Percentiles rank a stretch among this genome's conserved stretches.
Conservation (phyloP, 1,140 invertebrate species). For the Pissodes strobi region DNA sequence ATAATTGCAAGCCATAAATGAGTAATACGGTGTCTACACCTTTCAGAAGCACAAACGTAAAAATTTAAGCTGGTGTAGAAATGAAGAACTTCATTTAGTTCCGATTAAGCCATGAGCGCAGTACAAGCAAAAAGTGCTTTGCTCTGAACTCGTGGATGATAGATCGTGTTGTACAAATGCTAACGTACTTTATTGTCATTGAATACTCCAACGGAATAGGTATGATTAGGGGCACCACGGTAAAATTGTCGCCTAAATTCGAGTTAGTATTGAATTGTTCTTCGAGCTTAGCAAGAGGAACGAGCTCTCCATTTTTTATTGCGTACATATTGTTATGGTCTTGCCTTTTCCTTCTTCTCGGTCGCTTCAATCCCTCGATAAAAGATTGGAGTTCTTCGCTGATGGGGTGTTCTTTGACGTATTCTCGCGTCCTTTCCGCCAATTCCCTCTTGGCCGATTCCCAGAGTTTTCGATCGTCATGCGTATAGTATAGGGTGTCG, state of each 20-base stretch:
- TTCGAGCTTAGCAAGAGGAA: slow-evolving; percentile 33
- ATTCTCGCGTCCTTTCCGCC: slow-evolving; percentile 25
- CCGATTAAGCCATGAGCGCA: too few species aligned
- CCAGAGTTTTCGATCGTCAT: slow-evolving; percentile 36
- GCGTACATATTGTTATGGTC: slow-evolving; percentile 37
- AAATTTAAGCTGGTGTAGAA: too few species aligned
- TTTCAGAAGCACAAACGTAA: too few species aligned
- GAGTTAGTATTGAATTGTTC: slow-evolving; percentile 11
- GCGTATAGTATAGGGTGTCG: background rate
- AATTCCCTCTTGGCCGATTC: slow-evolving; percentile 28
- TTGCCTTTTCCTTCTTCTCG: slow-evolving; percentile 25
- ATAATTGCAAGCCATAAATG: background rate
- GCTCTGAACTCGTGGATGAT: too few species aligned
- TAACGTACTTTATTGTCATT: slow-evolving; percentile 16
- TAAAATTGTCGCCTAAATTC: slow-evolving; percentile 30
- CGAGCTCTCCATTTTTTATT: slow-evolving; percentile 37
- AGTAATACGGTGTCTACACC: too few species aligned
- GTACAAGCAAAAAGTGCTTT: too few species aligned
- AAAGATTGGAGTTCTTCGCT: slow-evolving; percentile 35
- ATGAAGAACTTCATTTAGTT: too few species aligned
- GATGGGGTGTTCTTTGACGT: slow-evolving; percentile 32
- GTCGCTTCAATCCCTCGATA: slow-evolving; percentile 24
- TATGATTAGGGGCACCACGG: slow-evolving; percentile 39
- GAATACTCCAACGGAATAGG: slow-evolving; percentile 29
- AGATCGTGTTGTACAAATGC: too few species aligned